These are phyloP conservation scores for Cotesia congregata DNA, from an alignment of 2,888 invertebrate genomes.

Conservation along the genomic window DNA sequence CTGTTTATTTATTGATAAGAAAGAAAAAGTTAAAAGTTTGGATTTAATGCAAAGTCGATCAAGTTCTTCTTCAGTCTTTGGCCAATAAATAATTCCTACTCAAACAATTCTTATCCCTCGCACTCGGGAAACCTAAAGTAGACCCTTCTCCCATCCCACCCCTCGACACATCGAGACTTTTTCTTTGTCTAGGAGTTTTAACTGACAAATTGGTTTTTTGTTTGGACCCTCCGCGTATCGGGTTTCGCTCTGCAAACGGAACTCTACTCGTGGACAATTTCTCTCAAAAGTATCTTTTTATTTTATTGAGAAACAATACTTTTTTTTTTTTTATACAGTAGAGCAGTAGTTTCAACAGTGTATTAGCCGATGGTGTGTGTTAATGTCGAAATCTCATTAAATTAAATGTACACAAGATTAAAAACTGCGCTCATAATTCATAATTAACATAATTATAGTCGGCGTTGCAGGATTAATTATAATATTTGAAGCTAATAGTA, in stretches of 20 bases:
- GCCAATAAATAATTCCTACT: slow-evolving; percentile 48
- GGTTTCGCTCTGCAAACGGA: slow-evolving; percentile 51
- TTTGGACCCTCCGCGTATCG: slow-evolving; percentile 51
- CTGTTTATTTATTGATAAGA: no score
- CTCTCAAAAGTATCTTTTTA: slow-evolving; percentile 25
- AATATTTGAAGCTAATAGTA: slow-evolving; percentile 14
- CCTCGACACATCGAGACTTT: slow-evolving; percentile 12
- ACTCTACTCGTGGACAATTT: slow-evolving; percentile 54
- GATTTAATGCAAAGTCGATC: slow-evolving; percentile 26
- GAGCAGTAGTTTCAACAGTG: no score
- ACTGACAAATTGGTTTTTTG: slow-evolving; percentile 63
- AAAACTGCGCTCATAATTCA: slow-evolving; percentile 56
- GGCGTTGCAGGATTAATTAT: background rate
- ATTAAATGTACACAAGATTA: slow-evolving; percentile 56
- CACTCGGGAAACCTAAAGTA: slow-evolving; percentile 12
- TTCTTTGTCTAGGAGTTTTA: slow-evolving; percentile 39
- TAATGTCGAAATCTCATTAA: slow-evolving; percentile 13
- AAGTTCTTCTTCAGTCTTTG: slow-evolving; percentile 23
- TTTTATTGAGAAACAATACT: no score
- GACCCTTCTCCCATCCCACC: slow-evolving; percentile 32
- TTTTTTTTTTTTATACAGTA: no score
- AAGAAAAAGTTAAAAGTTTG: background rate
- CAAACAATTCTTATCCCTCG: slow-evolving; percentile 41
- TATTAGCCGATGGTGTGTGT: background rate
- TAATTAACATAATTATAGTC: background rate